phyloP scores from a whole-genome alignment of 2,888 invertebrate species.

The Euzophera pinguis region DNA sequence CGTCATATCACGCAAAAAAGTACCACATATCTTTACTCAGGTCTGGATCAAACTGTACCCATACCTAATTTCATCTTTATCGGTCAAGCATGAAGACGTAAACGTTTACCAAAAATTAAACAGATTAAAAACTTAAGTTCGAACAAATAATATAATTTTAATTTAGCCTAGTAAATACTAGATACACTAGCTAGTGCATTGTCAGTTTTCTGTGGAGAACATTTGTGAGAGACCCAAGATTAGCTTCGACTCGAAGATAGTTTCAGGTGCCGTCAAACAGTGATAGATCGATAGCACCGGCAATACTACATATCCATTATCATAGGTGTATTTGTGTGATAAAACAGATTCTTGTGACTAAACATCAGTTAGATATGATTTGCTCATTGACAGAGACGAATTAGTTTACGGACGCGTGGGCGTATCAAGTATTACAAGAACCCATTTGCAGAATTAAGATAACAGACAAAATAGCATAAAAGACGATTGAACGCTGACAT shows the following conservation, averaged over 20 bases:
- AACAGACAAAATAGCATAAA: neutral
- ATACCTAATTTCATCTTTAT: too few species aligned
- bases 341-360: slow-evolving; percentile 18
- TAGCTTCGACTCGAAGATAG: slow-evolving; percentile 11
- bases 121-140: too few species aligned
- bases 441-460: neutral
- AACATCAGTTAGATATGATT: slow-evolving; percentile 20
- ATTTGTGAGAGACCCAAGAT: neutral
- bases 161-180: too few species aligned
- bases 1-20: too few species aligned
- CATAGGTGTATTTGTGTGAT: slow-evolving; percentile 29
- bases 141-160: too few species aligned
- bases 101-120: too few species aligned
- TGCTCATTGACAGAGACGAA: slow-evolving; percentile 20
- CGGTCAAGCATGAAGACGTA: too few species aligned
- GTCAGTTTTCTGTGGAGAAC: neutral
- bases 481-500: neutral
- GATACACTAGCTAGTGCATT: neutral
- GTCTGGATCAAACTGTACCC: too few species aligned
- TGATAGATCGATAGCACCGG: slow-evolving; percentile 32
- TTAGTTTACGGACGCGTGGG: slow-evolving; percentile 14
- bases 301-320: slow-evolving; percentile 32
- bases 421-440: slow-evolving; percentile 1
- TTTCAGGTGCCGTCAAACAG: slow-evolving; percentile 16
- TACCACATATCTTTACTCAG: too few species aligned